phyloP scores from a whole-genome alignment of 1,140 invertebrate genomes.

The Odontomachus brunneus region DNA sequence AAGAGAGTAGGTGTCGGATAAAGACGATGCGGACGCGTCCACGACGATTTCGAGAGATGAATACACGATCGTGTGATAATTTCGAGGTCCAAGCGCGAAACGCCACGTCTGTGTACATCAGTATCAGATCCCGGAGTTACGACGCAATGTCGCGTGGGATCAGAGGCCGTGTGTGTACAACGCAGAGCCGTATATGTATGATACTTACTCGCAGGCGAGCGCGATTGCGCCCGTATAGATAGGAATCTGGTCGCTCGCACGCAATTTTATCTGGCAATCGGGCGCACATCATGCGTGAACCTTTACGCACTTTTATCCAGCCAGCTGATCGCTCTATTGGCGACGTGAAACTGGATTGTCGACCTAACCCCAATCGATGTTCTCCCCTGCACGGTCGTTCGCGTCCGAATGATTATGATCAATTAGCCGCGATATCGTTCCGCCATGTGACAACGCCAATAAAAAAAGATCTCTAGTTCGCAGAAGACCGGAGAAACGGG shows the following conservation, averaged over 20 bases:
- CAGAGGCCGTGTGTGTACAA: background rate
- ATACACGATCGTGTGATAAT: background rate
- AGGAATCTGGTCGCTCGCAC: slow-evolving; percentile 31
- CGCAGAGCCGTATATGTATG: slow-evolving; percentile 19
- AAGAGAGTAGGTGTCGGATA: no score
- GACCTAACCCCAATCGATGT: background rate
- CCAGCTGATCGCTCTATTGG: background rate
- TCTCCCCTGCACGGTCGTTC: background rate
- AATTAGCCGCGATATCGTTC: background rate
- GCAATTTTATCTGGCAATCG: slow-evolving; percentile 47
- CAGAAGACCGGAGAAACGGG: no score
- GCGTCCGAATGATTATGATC: background rate
- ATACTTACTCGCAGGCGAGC: slow-evolving; percentile 37
- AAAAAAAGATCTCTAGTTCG: background rate
- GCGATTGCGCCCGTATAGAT: slow-evolving; percentile 46
- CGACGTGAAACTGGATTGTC: background rate
- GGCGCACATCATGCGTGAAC: slow-evolving; percentile 37
- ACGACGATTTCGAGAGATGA: no score
- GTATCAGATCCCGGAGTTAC: slow-evolving; percentile 33
- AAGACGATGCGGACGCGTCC: no score
- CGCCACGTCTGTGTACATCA: no score
- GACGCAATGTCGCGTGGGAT: slow-evolving; percentile 18
- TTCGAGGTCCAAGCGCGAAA: background rate
- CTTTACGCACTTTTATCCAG: slow-evolving; percentile 35
- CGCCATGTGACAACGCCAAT: background rate